Percentiles rank a stretch among this genome's conserved stretches.
Evolutionary conservation across 2,797 vertebrate species (phyloP).

Genomic region (Malacoraja senta): DNA sequence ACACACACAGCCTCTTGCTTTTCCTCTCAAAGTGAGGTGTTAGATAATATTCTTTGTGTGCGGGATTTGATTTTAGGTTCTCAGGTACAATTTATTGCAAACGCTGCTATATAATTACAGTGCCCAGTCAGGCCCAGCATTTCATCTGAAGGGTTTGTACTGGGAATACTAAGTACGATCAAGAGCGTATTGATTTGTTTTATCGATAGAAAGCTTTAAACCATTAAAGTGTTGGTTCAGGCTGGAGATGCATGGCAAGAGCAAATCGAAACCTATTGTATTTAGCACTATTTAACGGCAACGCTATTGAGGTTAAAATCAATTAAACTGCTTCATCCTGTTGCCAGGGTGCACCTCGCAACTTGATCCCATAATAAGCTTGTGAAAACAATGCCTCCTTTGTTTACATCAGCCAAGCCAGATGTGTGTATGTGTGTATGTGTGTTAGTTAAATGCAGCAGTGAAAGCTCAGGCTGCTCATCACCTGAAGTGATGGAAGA

Average conservation of each 20-base stretch:
- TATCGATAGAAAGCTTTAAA: slow-evolving; percentile 10
- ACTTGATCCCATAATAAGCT: neutral
- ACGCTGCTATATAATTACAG: neutral
- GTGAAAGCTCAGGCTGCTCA: neutral
- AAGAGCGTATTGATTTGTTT: neutral
- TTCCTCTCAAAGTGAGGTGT: neutral
- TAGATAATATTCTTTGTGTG: neutral
- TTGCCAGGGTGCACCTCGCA: neutral
- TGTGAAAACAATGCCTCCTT: neutral
- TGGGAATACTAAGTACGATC: neutral
- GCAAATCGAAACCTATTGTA: slow-evolving; percentile 9
- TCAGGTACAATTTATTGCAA: neutral
- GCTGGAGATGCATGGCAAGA: neutral
- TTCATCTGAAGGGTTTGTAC: neutral
- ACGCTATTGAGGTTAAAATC: neutral
- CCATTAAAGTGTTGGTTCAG: slow-evolving; percentile 13
- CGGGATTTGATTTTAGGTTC: neutral
- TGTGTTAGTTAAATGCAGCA: neutral
- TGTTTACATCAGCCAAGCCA: neutral
- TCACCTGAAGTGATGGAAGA: neutral
- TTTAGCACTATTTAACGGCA: neutral
- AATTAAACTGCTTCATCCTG: neutral
- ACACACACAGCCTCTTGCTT: neutral
- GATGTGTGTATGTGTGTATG: neutral
- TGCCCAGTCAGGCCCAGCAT: neutral